A percentile compares a stretch with the other conserved stretches of the same genome.
Conservation (phyloP, 2,113 vertebrate genomes). For the Pandion haliaetus region DNA sequence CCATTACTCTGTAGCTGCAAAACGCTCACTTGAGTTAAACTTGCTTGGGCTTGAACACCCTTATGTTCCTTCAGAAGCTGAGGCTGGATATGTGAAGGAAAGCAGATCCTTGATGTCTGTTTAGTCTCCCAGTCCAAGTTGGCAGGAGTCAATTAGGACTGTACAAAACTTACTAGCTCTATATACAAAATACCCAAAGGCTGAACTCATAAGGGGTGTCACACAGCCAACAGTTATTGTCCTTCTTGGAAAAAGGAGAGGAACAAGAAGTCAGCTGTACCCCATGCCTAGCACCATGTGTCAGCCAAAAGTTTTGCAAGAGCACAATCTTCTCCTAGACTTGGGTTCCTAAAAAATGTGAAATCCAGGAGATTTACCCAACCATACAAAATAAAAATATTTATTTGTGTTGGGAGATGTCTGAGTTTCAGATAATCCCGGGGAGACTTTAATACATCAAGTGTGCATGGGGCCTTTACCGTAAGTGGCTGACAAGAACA, state of each 20-base stretch:
- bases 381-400: not conserved
- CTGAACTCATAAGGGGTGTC: not conserved
- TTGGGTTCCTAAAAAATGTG: not conserved
- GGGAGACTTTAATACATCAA: not conserved
- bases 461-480: not conserved
- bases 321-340: not conserved
- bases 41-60: not conserved
- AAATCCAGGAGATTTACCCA: not conserved
- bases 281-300: fast-evolving
- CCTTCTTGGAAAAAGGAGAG: not conserved
- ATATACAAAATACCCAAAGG: not conserved
- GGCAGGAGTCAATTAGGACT: not conserved
- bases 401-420: not conserved
- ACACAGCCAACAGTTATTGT: not conserved
- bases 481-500: not conserved
- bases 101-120: not conserved
- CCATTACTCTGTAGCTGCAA: not conserved
- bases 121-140: not conserved
- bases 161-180: not conserved
- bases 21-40: not conserved
- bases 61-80: not conserved
- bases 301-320: not conserved
- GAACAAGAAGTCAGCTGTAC: not conserved
- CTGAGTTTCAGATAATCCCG: not conserved
- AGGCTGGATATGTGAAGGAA: not conserved